Evolutionary conservation across 2,888 invertebrate species (phyloP).

Genomic region (Oscheius myriophilus): DNA sequence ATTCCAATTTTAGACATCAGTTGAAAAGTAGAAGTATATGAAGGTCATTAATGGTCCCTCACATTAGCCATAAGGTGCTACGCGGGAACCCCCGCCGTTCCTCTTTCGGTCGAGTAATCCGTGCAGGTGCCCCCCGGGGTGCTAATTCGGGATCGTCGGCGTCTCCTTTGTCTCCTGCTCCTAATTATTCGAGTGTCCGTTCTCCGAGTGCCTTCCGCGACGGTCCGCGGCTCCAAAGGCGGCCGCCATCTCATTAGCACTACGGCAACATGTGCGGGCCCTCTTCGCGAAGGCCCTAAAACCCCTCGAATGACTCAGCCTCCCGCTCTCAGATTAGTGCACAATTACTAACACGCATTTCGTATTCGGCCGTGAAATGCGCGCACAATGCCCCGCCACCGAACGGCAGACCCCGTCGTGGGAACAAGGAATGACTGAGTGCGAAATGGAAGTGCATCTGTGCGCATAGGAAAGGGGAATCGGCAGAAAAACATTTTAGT

Average conservation of each 20-base stretch:
- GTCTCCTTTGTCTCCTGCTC: background rate
- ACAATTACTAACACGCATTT: slow-evolving; percentile 7
- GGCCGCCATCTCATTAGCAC: slow-evolving; percentile 20
- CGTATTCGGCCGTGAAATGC: slow-evolving; percentile 25
- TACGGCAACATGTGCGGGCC: slow-evolving; percentile 19
- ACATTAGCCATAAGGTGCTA: no score
- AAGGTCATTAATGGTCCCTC: no score
- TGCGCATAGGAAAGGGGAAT: background rate
- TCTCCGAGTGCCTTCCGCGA: slow-evolving; percentile 5
- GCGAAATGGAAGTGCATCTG: background rate
- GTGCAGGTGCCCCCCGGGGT: background rate
- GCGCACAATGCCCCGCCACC: slow-evolving; percentile 24
- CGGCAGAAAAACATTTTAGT: no score
- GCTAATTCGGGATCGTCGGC: slow-evolving; percentile 14
- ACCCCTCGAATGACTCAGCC: no score
- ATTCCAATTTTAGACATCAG: no score
- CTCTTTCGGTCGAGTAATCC: no score
- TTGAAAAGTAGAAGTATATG: no score
- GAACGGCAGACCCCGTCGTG: background rate
- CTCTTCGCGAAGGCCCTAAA: background rate
- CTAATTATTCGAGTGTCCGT: slow-evolving; percentile 24
- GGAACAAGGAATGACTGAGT: background rate
- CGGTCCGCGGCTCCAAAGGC: background rate
- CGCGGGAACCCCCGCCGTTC: no score
- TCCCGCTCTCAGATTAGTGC: no score